Evolutionary conservation across 2,888 invertebrate genomes (phyloP), one percentile per base, ranked within the genome.

Genomic region (Apotomis capreana): DNA sequence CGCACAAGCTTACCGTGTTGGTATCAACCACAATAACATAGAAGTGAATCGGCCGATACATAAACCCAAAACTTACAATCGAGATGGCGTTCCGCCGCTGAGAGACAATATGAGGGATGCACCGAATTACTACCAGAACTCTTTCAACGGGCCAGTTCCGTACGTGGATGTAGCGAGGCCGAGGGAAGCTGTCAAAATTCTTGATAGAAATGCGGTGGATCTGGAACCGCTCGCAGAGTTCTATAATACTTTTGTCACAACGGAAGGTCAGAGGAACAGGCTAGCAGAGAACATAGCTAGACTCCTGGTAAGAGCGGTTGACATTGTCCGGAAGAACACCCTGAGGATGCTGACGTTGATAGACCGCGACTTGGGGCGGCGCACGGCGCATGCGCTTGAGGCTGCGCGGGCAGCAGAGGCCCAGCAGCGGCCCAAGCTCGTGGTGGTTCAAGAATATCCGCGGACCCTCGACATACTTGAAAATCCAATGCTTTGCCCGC

Each of bases 221-320:
- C 80, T 89, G 3, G 81, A 81, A 51, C 98, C 98, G 86, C 94
- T 95, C 0, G 94, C 95, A 12, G 87, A 94, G 9, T 98, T 98
- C 91, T 99, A 94, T 91, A 85, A 86, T 60, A 51, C 57, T 8
- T 57, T 15, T 12, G 69, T 69, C 12, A 54, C 6, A 3, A 63
- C 57, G 26, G 63, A 69, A 49, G 69, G 40, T 9, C 13, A 63
- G 40, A 69, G 57, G n/a, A 46, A 9, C 0, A 63, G 63, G 49
- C 3, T 69, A 40, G 69, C 69, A n/a, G 8, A 37, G 15, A 63
- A 40, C 8, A 57, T 63, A 5, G 63, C 69, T 0, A 13, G 4
- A 5, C 0, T 49, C 4, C 0, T 58, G 13, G 51, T 63, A 10
- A 40, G 58, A 1, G 10, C 51, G 3, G 26, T 49, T 3, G 49